Base-by-base conservation (phyloP, 2,113 vertebrate genomes). In the Pteronura brasiliensis region DNA sequence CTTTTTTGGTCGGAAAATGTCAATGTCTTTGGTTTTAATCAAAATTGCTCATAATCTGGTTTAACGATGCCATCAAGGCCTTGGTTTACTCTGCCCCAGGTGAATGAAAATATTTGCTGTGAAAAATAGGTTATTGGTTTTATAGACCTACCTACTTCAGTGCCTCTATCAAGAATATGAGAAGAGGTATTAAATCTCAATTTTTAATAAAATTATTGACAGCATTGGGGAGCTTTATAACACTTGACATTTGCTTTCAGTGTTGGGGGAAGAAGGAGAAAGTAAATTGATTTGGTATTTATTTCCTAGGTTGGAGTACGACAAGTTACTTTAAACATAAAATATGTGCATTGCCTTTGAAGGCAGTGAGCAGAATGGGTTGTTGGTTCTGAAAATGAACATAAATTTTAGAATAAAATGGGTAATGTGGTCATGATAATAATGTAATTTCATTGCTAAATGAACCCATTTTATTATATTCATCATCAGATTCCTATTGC, bases 51-150 rank as follows among this genome's bases (percentile, higher is more conserved):
- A 0, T 96, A 34, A 82, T 96, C 69, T 95, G 96, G 95, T 93
- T 98, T 98, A 98, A 97, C 49, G 57, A 74, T 95, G 97, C 74
- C 95, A 96, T 98, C 97, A 98, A 98, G 82, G 72, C 88, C 44
- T 97, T 95, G 79, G 85, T 96, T 98, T 97, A 63, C n/a, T 96
- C 89, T 95, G 88, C 96, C 97, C 97, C 96, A 98, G 97, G 97
- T 98, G 97, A 98, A 98, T 95, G 74, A 98, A 99, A 98, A 98
- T 98, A 98, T 98, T 98, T 98, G 97, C 98, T 97, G 90, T 98
- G 97, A 96, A 98, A 98, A 98, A 98, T 97, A 97, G 71, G 21
- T 98, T 98, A 76, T 98, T 98, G 97, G 93, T 97, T 98, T 98
- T 98, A 98, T 95, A 97, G 74, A 61, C 55, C 88, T 93, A 25